Conservation (phyloP, 2,888 invertebrate genomes). For the Stenoptilia bipunctidactyla region DNA sequence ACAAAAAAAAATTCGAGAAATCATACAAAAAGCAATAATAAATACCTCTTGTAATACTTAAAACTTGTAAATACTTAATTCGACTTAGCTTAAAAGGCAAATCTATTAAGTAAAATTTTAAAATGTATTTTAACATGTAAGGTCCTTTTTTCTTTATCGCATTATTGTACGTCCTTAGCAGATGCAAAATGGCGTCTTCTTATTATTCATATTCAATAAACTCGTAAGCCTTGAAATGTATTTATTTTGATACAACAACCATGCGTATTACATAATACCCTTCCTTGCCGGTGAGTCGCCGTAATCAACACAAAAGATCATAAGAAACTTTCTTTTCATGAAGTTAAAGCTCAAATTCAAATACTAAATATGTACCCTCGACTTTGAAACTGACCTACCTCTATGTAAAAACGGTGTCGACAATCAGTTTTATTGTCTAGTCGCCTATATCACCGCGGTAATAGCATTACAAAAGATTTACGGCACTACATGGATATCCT, state of each 20-base stretch:
- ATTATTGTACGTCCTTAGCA: background rate
- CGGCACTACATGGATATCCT: background rate
- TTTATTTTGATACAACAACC: background rate
- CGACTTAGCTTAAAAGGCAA: too few species aligned
- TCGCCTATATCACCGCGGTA: background rate
- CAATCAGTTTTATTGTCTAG: background rate
- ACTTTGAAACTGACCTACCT: background rate
- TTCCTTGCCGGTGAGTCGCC: background rate
- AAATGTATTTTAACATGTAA: too few species aligned
- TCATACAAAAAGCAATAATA: too few species aligned
- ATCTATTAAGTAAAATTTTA: too few species aligned
- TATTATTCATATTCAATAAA: constrained; percentile 1
- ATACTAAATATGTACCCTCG: background rate
- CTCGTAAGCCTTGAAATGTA: background rate
- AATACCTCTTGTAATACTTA: too few species aligned
- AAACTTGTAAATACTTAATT: too few species aligned
- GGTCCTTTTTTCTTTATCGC: background rate
- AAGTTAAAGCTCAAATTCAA: too few species aligned
- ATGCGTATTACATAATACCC: background rate
- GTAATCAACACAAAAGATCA: background rate
- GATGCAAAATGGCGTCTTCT: background rate
- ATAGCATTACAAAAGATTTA: background rate
- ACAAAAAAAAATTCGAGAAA: too few species aligned
- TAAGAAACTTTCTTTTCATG: too few species aligned
- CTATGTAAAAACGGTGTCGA: background rate